phyloP scores from a whole-genome alignment of 2,797 vertebrate species.

The Neopelma chrysocephalum region DNA sequence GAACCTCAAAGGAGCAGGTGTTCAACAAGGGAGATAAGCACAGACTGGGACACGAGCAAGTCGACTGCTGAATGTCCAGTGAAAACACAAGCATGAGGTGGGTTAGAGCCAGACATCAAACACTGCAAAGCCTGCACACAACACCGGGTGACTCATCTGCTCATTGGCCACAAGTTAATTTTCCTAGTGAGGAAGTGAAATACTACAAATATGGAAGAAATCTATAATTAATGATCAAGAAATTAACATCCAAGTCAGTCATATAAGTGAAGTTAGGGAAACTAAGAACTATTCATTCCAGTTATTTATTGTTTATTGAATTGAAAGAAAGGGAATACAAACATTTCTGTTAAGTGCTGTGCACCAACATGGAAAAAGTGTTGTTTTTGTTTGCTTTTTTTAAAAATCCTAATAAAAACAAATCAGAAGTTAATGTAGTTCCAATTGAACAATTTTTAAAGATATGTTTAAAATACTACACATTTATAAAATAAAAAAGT shows the following conservation, averaged over 20 bases:
- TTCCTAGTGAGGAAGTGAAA: background rate
- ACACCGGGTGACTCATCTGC: background rate
- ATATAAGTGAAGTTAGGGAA: slow-evolving; percentile 60
- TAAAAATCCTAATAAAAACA: slow-evolving; percentile 79
- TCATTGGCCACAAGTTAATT: background rate
- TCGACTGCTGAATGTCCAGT: fast-evolving
- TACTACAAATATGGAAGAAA: background rate
- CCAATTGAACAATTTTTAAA: slow-evolving; percentile 71
- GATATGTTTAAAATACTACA: slow-evolving; percentile 81
- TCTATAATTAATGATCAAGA: background rate
- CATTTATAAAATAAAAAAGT: slow-evolving; percentile 81
- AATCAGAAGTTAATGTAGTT: slow-evolving; percentile 76
- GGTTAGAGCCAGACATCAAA: background rate
- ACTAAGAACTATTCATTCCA: slow-evolving; percentile 69
- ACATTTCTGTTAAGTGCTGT: slow-evolving; percentile 78
- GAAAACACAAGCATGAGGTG: background rate
- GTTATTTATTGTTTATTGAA: slow-evolving; percentile 84
- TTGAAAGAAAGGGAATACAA: slow-evolving; percentile 83
- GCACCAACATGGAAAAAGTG: slow-evolving; percentile 81
- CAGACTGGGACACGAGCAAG: background rate
- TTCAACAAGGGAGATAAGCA: background rate
- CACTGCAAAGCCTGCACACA: background rate
- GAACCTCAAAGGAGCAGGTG: background rate
- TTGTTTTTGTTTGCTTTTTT: slow-evolving; percentile 75
- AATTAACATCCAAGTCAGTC: slow-evolving; percentile 21